Percentiles rank a stretch among this genome's conserved stretches.
These are phyloP conservation scores for Eurosta solidaginis DNA, from an alignment of 1,140 invertebrate species.

Conservation along the genomic window DNA sequence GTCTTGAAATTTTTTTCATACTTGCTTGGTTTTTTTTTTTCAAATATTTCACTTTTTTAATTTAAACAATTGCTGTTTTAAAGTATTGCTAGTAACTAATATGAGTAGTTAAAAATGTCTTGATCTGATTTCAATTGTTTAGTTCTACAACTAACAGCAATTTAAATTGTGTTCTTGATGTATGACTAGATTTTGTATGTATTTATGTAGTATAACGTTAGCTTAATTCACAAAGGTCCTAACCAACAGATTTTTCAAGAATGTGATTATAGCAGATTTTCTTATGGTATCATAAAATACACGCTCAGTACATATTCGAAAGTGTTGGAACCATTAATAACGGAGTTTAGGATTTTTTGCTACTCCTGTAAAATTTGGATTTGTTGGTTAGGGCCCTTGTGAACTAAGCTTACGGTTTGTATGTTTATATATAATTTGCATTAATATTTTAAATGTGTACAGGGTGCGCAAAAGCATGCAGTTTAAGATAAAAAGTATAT, in stretches of 20 bases:
- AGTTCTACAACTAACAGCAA: constrained; percentile 23
- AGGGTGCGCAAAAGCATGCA: not conserved
- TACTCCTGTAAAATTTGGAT: too few relatives aligned
- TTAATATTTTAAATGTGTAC: not conserved
- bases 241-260: too few relatives aligned
- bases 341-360: not conserved
- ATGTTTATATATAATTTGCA: not conserved
- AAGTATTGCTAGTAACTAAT: constrained; percentile 7
- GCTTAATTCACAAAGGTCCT: too few relatives aligned
- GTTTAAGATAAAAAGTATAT: not conserved
- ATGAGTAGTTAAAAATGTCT: constrained; percentile 16
- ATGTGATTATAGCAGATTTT: too few relatives aligned
- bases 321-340: not conserved
- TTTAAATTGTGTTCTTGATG: constrained; percentile 15
- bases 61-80: not conserved
- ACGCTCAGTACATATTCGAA: not conserved
- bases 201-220: too few relatives aligned
- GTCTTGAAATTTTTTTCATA: not conserved
- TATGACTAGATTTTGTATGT: constrained; percentile 22
- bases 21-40: not conserved
- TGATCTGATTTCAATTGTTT: not conserved
- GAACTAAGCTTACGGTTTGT: too few relatives aligned
- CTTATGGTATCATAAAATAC: too few relatives aligned
- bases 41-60: not conserved
- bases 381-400: too few relatives aligned